Evolutionary conservation across 2,113 vertebrate species (phyloP).

Genomic region (Coturnix japonica): DNA sequence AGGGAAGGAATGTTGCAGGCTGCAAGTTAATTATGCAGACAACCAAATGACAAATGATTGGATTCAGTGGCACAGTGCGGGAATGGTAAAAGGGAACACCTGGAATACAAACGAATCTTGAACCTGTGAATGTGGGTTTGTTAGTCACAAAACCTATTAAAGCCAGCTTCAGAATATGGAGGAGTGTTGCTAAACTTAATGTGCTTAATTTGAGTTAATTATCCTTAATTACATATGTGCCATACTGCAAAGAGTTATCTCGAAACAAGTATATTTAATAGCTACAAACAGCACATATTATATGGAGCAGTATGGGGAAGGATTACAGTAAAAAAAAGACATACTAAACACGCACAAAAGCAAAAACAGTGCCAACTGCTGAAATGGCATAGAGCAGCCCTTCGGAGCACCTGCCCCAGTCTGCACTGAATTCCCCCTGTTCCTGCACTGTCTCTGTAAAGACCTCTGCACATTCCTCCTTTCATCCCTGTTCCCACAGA

Average conservation of each 20-base stretch:
- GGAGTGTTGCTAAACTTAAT: conserved; percentile 50
- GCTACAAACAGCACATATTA: conserved; percentile 26
- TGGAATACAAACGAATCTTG: background rate
- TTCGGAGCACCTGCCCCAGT: background rate
- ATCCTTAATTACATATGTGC: conserved; percentile 59
- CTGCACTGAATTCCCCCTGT: background rate
- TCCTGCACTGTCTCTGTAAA: rapidly evolving
- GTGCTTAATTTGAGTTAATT: conserved; percentile 64
- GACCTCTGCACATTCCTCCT: background rate
- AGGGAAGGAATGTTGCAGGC: background rate
- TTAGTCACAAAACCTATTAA: conserved; percentile 44
- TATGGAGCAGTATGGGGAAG: background rate
- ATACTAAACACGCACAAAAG: background rate
- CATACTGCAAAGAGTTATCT: conserved; percentile 63
- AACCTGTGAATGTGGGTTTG: conserved; percentile 10
- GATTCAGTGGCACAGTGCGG: background rate
- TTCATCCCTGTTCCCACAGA: rapidly evolving
- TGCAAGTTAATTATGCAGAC: background rate
- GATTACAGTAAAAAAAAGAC: background rate
- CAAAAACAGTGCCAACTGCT: background rate
- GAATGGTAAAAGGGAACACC: conserved; percentile 5
- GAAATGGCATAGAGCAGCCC: background rate
- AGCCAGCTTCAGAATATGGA: conserved; percentile 24
- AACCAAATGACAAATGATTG: background rate
- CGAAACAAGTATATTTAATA: conserved; percentile 59